These are phyloP conservation scores for Drosophila melanosoma DNA, from an alignment of 2,888 invertebrate species.

Conservation along the genomic window DNA sequence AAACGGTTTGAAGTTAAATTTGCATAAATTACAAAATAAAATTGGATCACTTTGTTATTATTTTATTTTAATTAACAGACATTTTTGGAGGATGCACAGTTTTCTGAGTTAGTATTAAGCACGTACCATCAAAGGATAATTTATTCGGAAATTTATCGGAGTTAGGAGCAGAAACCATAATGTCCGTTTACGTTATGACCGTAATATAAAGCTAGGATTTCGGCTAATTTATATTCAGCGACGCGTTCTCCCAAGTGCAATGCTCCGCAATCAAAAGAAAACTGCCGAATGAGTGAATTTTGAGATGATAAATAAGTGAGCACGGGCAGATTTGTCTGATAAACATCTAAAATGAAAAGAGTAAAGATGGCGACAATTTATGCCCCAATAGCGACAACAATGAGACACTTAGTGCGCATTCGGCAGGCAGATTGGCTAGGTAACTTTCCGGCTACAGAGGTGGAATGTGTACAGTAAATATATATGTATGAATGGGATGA, in stretches of 20 bases:
- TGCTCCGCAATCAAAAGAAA: conserved; percentile 72
- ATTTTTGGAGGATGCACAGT: neutral
- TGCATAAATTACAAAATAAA: neutral
- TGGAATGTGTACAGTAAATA: conserved; percentile 16
- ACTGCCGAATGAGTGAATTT: conserved; percentile 67
- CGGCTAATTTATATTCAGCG: neutral
- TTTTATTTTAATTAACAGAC: neutral
- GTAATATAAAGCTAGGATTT: conserved; percentile 14
- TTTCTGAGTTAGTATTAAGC: conserved; percentile 6
- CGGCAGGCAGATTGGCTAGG: conserved; percentile 63
- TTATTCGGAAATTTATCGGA: conserved; percentile 57
- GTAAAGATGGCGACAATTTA: conserved; percentile 74
- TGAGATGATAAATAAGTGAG: conserved; percentile 72
- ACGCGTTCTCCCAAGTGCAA: conserved; percentile 53
- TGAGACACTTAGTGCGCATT: conserved; percentile 76
- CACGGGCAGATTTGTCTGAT: conserved; percentile 65
- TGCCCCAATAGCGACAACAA: conserved; percentile 62
- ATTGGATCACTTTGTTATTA: neutral
- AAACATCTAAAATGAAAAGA: conserved; percentile 76
- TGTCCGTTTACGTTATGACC: neutral
- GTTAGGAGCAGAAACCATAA: neutral
- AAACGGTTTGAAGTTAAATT: neutral
- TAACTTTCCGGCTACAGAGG: conserved; percentile 20
- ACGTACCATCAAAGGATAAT: conserved; percentile 73
- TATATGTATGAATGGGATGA: conserved; percentile 21